Evolutionary conservation across 1,140 invertebrate species (phyloP), one percentile per base, ranked within the genome.

Genomic region (Zaprionus lachaisei): DNA sequence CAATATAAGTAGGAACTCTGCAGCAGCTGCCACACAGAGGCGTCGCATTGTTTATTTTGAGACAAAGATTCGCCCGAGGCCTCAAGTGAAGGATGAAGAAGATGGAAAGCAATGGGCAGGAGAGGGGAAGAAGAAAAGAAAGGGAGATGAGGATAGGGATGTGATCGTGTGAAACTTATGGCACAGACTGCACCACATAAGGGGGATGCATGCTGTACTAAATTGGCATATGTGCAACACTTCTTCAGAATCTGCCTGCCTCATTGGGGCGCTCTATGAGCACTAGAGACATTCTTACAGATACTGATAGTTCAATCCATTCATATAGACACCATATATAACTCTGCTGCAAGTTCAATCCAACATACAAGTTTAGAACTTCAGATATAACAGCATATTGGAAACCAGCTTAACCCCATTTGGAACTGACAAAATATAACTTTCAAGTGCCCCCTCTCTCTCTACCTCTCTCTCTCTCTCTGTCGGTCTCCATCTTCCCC

Each of bases 41-140:
- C 73, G 57, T 62, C 38, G 20, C 62, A 62, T 77, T 77, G 74
- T 77, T 77, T 77, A 73, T 73, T 77, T 77, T 77, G 74, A 71
- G 67, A 71, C 67, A 71, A 75, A 64, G 58, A 15, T 75, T 41
- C 44, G 67, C 67, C 37, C 41, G 51, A 26, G 54, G 67, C 41
- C n/a, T 9, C 34, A 20, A 64, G 57, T 63, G 64, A 67, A 60
- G 71, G 71, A 73, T 66, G 64, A 60, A 58, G 58, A 41, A 17
- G 17, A 24, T 34, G 31, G 2, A 5, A 12, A 4, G 6, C n/a
- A 17, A 5, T n/a, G n/a, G 2, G n/a, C 41, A 2, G 41, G 4
- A n/a, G 6, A n/a, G 15, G 14, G 41, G 41, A 0, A 47, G 41
- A 15, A 7, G 37, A 38, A 2, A 5, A 15, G 41, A 47, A 3